Base-by-base conservation (phyloP, 2,113 vertebrate genomes). In the Puffinus mauretanicus region DNA sequence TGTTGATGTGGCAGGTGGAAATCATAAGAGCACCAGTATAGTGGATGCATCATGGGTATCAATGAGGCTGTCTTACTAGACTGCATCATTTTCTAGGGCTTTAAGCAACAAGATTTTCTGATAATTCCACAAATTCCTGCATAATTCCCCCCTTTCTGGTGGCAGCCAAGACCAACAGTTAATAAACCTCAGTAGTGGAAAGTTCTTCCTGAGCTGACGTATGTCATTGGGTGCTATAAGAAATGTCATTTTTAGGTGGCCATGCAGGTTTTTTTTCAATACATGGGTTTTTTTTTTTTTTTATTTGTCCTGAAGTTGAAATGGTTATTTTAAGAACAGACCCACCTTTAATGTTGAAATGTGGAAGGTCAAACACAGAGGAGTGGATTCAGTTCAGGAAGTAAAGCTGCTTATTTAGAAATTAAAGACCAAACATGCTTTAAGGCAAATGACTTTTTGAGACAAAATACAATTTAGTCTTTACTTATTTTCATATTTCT, bases 401-500 rank as follows among this genome's bases (percentile, higher is more conserved):
- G 83, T 46, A 94, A 95, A 94, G 51, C 77, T 85, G 64, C 65
- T 54, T 73, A n/a, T 47, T 93, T 77, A 91, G 90, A 96, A 96
- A 95, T 73, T 85, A 93, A 94, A 81, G 42, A 86, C 55, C 67
- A 96, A 97, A 97, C 57, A 89, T 24, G 72, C 46, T 96, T 86
- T 88, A 88, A 72, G 89, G 78, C 65, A 97, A 96, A 95, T 79
- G 36, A 76, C 85, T 97, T 95, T 58, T 42, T 91, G 92, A 83
- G 71, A 97, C 77, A 46, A 70, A 91, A 72, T 60, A 95, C 82
- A 95, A 94, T 97, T 97, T 94, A 96, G 70, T 96, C 89, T 96
- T 97, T 93, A 94, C 82, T 95, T 97, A 95, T 98, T 97, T 97
- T 97, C 82, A 34, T 97, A 92, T 97, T 98, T 98, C 96, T 96